Evolutionary conservation across 2,888 invertebrate genomes (phyloP), one percentile per base, ranked within the genome.

Genomic region (Nyleta sp.): DNA sequence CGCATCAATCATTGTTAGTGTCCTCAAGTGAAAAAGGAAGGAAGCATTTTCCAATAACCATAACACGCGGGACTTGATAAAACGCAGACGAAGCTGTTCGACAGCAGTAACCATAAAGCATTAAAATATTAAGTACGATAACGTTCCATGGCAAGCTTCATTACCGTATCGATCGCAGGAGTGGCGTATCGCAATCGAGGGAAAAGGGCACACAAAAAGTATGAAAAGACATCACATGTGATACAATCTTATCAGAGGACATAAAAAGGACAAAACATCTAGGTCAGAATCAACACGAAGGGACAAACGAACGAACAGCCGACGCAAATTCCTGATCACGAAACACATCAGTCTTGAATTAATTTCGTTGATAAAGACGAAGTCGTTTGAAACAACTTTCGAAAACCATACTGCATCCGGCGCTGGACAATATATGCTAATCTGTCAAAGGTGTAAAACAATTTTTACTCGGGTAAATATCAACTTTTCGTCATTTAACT

Each of bases 131-230:
- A 57, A 82, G 82, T 81, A 81, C 82, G 78, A 83, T 82, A 84
- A 82, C 82, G 81, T 82, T 80, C 65, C 62, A 80, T 73, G 28
- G 80, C 71, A 81, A 70, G 78, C 82, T 80, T 85, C 84, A 84
- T 85, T 84, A 85, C 81, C 78, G 83, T 86, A 86, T 86, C 83
- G 85, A 86, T 85, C 84, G 84, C 42, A 71, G 77, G 71, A 81
- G 80, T 81, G 80, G 81, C 70, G 62, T 62, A 71, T 80, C 78
- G 60, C 59, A 52, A 71, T 46, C 33, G 55, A 11, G 55, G 17
- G 18, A 24, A 55, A 17, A 46, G 46, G 13, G 46, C 33, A 55
- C n/a, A 33, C 13, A 6, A 46, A 67, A 28, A 13, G 11, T 48
- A 35, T 17, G 11, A 28, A 48, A 31, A 50, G 10, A 40, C 18